Evolutionary conservation across 2,113 vertebrate genomes (phyloP), one percentile per base, ranked within the genome.

Genomic region (Xenopus laevis): DNA sequence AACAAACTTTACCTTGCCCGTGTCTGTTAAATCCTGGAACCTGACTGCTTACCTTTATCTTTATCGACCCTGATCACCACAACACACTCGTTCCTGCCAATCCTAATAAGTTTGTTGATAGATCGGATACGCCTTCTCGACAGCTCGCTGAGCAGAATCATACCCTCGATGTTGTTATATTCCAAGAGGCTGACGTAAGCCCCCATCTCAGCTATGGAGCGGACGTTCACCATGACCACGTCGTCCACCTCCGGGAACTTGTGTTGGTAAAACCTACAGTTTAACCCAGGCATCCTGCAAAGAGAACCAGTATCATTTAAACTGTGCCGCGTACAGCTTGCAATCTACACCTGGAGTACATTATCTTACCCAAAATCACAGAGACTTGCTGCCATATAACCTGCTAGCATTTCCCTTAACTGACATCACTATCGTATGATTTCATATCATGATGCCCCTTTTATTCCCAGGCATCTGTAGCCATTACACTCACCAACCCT

Each of bases 101-200:
- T 99, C 70, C 97, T 93, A 82, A 99, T 99, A 78, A 99, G 96
- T 82, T 99, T 99, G 90, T 99, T 99, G 82, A 99, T 99, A 84
- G 97, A 99, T 61, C 97, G 96, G 65, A 99, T 99, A 2, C 97
- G 96, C 23, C 97, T 91, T 33, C 97, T 91, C 0, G 97, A 99
- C 16, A 99, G 86, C 79, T 99, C 97, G 7, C 97, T 99, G 52
- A 99, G 93, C 27, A 99, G 93, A 85, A 99, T 99, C 97, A 99
- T 99, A 87, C 97, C 97, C 78, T 99, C 96, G 0, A 99, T 99
- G 83, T 97, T 98, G 90, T 99, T 98, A 85, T 99, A 99, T 74
- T 99, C 97, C 84, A 99, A 78, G 17, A 99, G 88, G 91, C 95
- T 98, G 86, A 99, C 97, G 0, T 98, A 99, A 71, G 97, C 97